Percentiles rank a stretch among this genome's conserved stretches.
phyloP scores from a whole-genome alignment of 2,113 vertebrate genomes.

The Psittacus erithacus region DNA sequence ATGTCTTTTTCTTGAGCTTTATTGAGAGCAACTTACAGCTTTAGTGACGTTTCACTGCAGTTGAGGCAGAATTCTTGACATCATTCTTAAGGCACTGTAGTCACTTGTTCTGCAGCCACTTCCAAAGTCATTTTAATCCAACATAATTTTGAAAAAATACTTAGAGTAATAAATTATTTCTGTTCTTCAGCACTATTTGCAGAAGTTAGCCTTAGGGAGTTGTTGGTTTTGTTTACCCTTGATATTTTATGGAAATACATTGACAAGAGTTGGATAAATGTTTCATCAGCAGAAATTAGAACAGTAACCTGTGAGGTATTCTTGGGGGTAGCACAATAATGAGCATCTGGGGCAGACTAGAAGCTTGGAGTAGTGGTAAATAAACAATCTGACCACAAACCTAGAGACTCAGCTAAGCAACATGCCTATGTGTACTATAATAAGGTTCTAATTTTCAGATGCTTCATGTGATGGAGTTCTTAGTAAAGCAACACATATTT shows the following conservation, averaged over 20 bases:
- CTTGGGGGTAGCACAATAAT: neutral
- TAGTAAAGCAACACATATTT: conserved; percentile 17
- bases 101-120: neutral
- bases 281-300: neutral
- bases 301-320: neutral
- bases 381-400: neutral
- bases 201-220: neutral
- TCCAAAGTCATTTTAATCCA: neutral
- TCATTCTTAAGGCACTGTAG: neutral
- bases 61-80: neutral
- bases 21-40: neutral
- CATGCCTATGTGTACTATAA: neutral
- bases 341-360: neutral
- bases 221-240: neutral
- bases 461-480: neutral
- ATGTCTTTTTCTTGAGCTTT: neutral
- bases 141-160: neutral
- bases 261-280: neutral
- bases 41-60: neutral
- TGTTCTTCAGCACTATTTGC: neutral
- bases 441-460: neutral
- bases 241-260: neutral
- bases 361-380: neutral
- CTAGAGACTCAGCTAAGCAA: neutral
- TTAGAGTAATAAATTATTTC: neutral